Evolutionary conservation across 2,797 vertebrate species (phyloP), one percentile per base, ranked within the genome.

Genomic region (Graptemys geographica): DNA sequence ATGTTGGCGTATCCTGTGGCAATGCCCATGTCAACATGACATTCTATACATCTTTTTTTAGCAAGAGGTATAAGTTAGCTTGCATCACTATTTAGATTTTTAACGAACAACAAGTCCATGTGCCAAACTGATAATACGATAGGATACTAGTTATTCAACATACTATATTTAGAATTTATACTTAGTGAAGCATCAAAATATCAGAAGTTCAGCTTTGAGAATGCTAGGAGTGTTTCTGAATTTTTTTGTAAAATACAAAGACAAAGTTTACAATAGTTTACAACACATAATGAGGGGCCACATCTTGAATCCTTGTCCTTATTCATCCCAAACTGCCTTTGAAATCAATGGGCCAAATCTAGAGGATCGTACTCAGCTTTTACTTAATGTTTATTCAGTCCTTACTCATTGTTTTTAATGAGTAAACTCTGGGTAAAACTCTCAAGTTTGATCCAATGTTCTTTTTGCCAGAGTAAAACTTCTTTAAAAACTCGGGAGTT

Each of bases 21-120:
- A 96, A 41, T 83, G 91, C 57, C 44, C 72, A 78, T 72, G 76
- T 83, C 25, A 72, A 80, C 4, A 59, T 28, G 81, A 51, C 87
- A 79, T 78, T 21, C 79, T 89, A 84, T 79, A 80, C 5, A 79
- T 86, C 83, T 37, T 78, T 74, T 69, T 89, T 87, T 85, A 89
- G 72, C n/a, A 49, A 62, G 52, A 5, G 53, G 56, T 47, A 28
- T 7, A 76, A 3, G 1, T 76, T 28, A 27, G 41, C 72, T 47
- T 76, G 41, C 72, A 76, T 47, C 12, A 28, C 25, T 47, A 47
- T 47, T 76, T 76, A 47, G 72, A 76, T 76, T 27, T 41, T 41
- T 52, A 65, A 87, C 27, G 56, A 57, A 52, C 85, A 41, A 47
- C 65, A 85, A 53, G 55, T 56, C 76, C 72, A 62, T 11, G 23